A percentile compares a stretch with the other conserved stretches of the same genome.
These are phyloP conservation scores for Leptinotarsa rubiginosa DNA, from an alignment of 2,888 invertebrate species.

Conservation along the genomic window DNA sequence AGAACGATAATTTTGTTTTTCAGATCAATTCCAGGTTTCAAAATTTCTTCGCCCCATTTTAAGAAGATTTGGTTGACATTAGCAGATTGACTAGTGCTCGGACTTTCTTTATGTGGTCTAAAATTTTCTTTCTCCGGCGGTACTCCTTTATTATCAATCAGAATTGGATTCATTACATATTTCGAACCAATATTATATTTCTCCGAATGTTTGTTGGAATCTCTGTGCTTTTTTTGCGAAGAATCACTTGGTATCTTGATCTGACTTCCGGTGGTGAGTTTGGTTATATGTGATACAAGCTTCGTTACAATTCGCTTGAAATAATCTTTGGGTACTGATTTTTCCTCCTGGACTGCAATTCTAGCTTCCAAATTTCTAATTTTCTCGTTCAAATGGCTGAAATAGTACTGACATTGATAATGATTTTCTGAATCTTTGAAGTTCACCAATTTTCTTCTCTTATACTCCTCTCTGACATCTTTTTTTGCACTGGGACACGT, in stretches of 20 bases:
- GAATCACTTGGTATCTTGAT: constrained; percentile 15
- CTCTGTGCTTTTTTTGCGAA: constrained; percentile 9
- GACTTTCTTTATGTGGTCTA: neutral
- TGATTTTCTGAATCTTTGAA: constrained; percentile 41
- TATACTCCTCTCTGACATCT: constrained; percentile 19
- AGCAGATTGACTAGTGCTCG: constrained; percentile 6
- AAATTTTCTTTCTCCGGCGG: neutral
- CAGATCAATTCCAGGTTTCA: constrained; percentile 61
- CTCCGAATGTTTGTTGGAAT: neutral
- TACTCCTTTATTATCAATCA: constrained; percentile 20
- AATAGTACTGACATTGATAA: constrained; percentile 47
- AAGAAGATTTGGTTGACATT: constrained; percentile 45
- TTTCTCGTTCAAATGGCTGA: constrained; percentile 53
- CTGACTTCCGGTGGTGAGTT: constrained; percentile 33
- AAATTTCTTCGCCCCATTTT: constrained; percentile 61
- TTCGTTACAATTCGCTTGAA: constrained; percentile 63
- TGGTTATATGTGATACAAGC: constrained; percentile 51
- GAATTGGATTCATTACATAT: constrained; percentile 29
- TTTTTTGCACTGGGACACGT: constrained; percentile 5
- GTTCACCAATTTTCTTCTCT: constrained; percentile 22
- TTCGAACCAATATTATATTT: constrained; percentile 23
- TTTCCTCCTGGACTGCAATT: constrained; percentile 60
- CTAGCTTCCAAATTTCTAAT: constrained; percentile 59
- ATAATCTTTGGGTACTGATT: constrained; percentile 62
- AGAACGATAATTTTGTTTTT: constrained; percentile 59